Percentiles rank a stretch among this genome's conserved stretches.
phyloP scores from a whole-genome alignment of 2,113 vertebrate species.

The Clarias batrachus region DNA sequence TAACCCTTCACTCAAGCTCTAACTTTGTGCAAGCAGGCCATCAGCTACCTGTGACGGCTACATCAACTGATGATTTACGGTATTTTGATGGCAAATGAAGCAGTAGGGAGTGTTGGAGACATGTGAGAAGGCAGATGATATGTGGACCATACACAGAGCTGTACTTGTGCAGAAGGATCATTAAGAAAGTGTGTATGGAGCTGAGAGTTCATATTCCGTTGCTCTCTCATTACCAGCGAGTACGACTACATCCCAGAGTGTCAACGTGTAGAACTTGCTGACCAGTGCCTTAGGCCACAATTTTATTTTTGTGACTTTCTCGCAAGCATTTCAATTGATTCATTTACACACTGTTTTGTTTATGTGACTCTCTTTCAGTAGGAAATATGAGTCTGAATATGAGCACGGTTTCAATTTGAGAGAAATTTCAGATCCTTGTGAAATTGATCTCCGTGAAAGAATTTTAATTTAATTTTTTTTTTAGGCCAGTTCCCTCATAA shows the following conservation, averaged over 20 bases:
- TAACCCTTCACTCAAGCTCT: constrained; percentile 2
- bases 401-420: neutral
- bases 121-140: constrained; percentile 7
- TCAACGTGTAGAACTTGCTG: constrained; percentile 31
- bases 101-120: neutral
- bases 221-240: constrained; percentile 45
- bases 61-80: constrained; percentile 10
- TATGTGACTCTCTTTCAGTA: too few relatives aligned
- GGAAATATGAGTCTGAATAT: neutral
- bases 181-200: constrained; percentile 13
- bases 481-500: too few relatives aligned
- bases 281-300: constrained; percentile 41
- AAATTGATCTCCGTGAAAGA: neutral
- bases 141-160: constrained; percentile 13
- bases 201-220: constrained; percentile 34
- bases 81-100: constrained; percentile 6
- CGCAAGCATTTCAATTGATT: neutral
- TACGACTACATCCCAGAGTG: constrained; percentile 35
- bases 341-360: neutral
- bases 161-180: constrained; percentile 24
- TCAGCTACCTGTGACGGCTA: neutral
- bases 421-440: neutral
- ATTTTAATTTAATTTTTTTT: too few relatives aligned
- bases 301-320: constrained; percentile 28
- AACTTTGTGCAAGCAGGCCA: constrained; percentile 10